Evolutionary conservation across 2,113 vertebrate species (phyloP), one percentile per base, ranked within the genome.

Genomic region (Thinocorus orbignyianus): DNA sequence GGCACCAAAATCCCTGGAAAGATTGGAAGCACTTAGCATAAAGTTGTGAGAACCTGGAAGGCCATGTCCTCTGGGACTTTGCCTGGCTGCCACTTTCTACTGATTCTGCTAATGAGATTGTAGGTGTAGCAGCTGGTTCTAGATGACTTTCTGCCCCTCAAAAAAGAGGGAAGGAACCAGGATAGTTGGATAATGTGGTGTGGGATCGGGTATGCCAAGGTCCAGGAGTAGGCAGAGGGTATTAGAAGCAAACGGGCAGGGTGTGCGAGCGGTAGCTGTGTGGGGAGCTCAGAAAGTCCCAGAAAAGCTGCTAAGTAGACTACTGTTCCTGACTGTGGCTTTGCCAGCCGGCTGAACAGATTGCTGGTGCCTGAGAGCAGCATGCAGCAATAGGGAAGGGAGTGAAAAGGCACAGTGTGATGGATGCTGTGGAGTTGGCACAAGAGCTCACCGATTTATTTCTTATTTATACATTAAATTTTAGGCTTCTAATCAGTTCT

Each of bases 311-410:
- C 81, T 68, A 25, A 82, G 89, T 23, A 84, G 71, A 14, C 83
- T 65, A 78, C 92, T 86, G 90, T 13, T 96, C 28, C 85, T 2
- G 3, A 62, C 62, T 25, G 62, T 1, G 28, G 85, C 94, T 93
- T 7, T 87, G 84, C 87, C 92, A 94, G 95, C 81, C 52, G 13
- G 90, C 68, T 33, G 87, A 96, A 95, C 94, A 97, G 95, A 96
- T 96, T 92, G 94, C 54, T 69, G 81, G 61, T 39, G 58, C 54
- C 10, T 28, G 19, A 37, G 62, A 91, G 78, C 90, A 90, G 94
- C 96, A 23, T 33, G 93, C 39, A 79, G 90, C 49, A 8, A 3
- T 0, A 14, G 54, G 58, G 31, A 74, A 31, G 70, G 73, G 70
- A 94, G 54, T 0, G 28, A 48, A 58, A 17, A 58, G 46, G 55